Percentiles rank a stretch among this genome's conserved stretches.
These are phyloP conservation scores for Stenodera caucasica DNA, from an alignment of 2,888 invertebrate genomes.

Conservation along the genomic window DNA sequence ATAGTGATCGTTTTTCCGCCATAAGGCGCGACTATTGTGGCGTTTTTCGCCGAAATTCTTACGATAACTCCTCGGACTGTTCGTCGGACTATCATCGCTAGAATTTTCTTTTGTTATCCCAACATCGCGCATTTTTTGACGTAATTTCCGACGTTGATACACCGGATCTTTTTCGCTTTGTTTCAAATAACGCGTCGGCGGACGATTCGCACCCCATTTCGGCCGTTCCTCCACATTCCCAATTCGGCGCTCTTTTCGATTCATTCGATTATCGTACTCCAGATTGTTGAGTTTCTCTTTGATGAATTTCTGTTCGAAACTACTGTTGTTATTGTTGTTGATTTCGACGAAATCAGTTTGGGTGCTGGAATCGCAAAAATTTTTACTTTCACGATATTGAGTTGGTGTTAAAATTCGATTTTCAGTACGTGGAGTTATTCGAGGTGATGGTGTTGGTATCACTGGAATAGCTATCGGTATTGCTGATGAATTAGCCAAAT, in stretches of 20 bases:
- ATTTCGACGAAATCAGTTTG: slow-evolving; percentile 62
- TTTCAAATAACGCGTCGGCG: slow-evolving; percentile 80
- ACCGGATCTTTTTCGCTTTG: slow-evolving; percentile 90
- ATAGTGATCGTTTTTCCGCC: slow-evolving; percentile 57
- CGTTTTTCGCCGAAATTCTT: slow-evolving; percentile 56
- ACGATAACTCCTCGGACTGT: slow-evolving; percentile 58
- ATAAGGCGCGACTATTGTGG: slow-evolving; percentile 44
- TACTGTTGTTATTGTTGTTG: slow-evolving; percentile 46
- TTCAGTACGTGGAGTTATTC: slow-evolving; percentile 49
- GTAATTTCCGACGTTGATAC: slow-evolving; percentile 71
- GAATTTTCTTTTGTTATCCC: slow-evolving; percentile 57
- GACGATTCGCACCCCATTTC: slow-evolving; percentile 76
- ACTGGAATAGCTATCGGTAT: slow-evolving; percentile 48
- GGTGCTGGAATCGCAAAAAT: slow-evolving; percentile 66
- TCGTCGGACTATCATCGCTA: slow-evolving; percentile 65
- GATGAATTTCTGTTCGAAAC: slow-evolving; percentile 43
- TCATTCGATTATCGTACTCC: slow-evolving; percentile 58
- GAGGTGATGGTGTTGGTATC: slow-evolving; percentile 35
- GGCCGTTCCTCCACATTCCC: slow-evolving; percentile 66
- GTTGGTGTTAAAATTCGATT: slow-evolving; percentile 63
- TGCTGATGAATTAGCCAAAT: slow-evolving; percentile 50
- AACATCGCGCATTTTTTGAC: slow-evolving; percentile 63
- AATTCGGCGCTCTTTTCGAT: slow-evolving; percentile 60
- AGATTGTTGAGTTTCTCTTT: slow-evolving; percentile 56
- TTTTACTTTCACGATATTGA: slow-evolving; percentile 56